Base-by-base conservation (phyloP, 2,888 invertebrate species). In the Nasonia oneida region DNA sequence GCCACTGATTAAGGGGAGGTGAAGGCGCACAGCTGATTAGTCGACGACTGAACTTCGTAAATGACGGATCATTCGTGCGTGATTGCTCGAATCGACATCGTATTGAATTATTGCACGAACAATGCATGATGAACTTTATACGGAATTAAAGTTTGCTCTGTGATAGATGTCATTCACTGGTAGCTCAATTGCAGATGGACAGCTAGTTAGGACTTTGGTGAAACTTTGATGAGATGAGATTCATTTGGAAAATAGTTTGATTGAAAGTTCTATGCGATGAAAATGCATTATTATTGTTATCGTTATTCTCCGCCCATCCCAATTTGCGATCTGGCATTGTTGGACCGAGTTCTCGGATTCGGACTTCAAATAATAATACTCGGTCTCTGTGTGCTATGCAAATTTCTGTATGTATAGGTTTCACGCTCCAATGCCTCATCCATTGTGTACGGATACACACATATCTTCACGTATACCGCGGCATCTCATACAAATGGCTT, bases 401-500 rank as follows among this genome's bases (percentile, higher is more conserved):
- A 78, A 83, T 83, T 83, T 42, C 15, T 18, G 14, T 37, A 33
- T 37, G 29, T n/a, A 10, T 8, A 23, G 6, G 37, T 39, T n/a
- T 50, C 2, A n/a, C 6, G 37, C 23, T 29, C 61, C 57, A 39
- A 29, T 77, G 6, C 39, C 57, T 37, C 23, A 37, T 61, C 23
- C 53, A 61, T 47, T 18, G 64, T 39, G 39, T 42, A 29, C 14
- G 29, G 10, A 37, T 15, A 8, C 5, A 47, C 8, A 8, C 4
- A 73, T 73, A 18, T 18, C 14, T 3, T 61, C 37, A 3, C 39
- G 37, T 53, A 15, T 8, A 47, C 57, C 37, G 23, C 64, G 29
- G 12, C 39, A 74, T 50, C 83, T 78, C 81, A n/a, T 75, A 76
- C 61, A 79, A 86, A 86, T 86, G 79, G 67, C 70, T 86, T 86